A percentile compares a stretch with the other conserved stretches of the same genome.
phyloP scores from a whole-genome alignment of 2,113 vertebrate species.

The Ibidorhyncha struthersii region DNA sequence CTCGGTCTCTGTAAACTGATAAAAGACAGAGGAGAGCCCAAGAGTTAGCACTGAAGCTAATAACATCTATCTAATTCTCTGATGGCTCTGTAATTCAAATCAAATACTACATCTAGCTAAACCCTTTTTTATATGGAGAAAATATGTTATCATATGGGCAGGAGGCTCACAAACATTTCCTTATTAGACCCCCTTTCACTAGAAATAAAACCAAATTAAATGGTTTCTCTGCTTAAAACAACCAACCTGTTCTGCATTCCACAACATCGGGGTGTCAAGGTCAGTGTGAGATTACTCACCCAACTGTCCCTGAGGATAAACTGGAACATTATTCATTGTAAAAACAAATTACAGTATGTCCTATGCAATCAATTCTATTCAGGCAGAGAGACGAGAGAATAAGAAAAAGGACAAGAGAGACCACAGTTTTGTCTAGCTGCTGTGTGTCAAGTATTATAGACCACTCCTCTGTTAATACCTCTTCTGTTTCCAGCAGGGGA shows the following conservation, averaged over 20 bases:
- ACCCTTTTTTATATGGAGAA: not conserved
- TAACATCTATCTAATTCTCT: constrained; percentile 5
- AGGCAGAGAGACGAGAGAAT: constrained; percentile 12
- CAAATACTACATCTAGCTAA: constrained; percentile 11
- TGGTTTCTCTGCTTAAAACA: constrained; percentile 59
- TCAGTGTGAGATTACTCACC: constrained; percentile 34
- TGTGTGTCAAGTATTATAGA: not conserved
- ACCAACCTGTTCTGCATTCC: constrained; percentile 36
- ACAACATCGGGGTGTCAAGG: constrained; percentile 3
- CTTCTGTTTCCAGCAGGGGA: not conserved
- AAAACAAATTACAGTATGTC: constrained; percentile 53
- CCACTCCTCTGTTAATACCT: not conserved
- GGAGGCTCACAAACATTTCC: constrained; percentile 49
- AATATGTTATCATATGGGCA: not conserved
- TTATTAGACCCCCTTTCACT: constrained; percentile 53
- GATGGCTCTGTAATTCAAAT: constrained; percentile 33
- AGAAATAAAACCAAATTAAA: constrained; percentile 68
- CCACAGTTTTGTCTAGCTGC: not conserved
- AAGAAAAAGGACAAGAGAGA: not conserved
- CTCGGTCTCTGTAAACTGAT: not conserved
- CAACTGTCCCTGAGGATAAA: constrained; percentile 31
- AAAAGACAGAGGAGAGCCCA: not conserved
- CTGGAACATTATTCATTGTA: constrained; percentile 35
- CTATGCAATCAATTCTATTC: constrained; percentile 26
- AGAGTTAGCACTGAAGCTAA: constrained; percentile 8